Evolutionary conservation across 2,113 vertebrate species (phyloP).

Genomic region (Tapirus terrestris): DNA sequence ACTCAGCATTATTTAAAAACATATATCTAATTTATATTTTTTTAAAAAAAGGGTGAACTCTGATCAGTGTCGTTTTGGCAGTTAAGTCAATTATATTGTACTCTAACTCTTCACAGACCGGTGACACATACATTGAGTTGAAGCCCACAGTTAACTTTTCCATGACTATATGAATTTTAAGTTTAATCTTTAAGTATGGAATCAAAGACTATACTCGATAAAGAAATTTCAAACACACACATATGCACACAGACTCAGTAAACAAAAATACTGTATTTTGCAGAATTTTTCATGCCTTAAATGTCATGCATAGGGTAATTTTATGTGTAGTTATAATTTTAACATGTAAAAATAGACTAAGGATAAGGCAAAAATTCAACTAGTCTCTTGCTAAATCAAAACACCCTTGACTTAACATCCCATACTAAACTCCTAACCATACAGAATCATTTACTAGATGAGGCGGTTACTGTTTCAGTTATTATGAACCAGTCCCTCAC

Average conservation of each 20-base stretch:
- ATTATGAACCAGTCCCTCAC: not conserved
- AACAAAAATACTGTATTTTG: not conserved
- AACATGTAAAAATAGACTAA: not conserved
- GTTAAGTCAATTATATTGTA: not conserved
- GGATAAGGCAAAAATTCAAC: not conserved
- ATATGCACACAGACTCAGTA: not conserved
- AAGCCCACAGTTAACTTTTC: not conserved
- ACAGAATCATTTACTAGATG: not conserved
- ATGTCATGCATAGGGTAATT: not conserved
- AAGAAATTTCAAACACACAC: not conserved
- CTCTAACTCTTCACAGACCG: not conserved
- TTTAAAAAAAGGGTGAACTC: not conserved
- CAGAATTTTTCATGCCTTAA: not conserved
- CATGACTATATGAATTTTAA: not conserved
- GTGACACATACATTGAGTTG: not conserved
- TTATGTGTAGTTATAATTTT: not conserved
- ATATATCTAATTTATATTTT: not conserved
- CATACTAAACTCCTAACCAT: not conserved
- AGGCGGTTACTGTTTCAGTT: not conserved
- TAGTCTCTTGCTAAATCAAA: conserved; percentile 6
- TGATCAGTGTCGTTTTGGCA: not conserved
- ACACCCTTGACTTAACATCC: not conserved
- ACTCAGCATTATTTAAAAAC: not conserved
- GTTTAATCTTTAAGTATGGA: not conserved
- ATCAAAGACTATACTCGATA: not conserved